These are phyloP conservation scores for Fragum sueziense DNA, from an alignment of 2,888 invertebrate genomes.

Conservation along the genomic window DNA sequence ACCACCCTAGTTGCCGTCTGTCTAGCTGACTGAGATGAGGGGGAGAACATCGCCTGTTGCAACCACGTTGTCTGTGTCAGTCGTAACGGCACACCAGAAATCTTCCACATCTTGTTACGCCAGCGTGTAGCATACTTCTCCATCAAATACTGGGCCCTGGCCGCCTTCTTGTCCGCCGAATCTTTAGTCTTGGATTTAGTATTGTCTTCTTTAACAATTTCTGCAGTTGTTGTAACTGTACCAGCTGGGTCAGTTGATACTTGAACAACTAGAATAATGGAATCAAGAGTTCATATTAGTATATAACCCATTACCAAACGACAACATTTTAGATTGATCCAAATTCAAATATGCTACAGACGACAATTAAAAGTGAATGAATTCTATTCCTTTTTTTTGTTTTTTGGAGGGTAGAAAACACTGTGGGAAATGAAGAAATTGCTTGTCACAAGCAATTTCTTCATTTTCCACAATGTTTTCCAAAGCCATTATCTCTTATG, in stretches of 20 bases:
- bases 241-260: constrained; percentile 1
- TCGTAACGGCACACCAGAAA: constrained; percentile 69
- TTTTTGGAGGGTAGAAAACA: no score
- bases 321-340: no score
- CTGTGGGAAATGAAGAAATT: not conserved
- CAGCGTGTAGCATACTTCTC: constrained; percentile 91
- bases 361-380: no score
- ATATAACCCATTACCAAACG: no score
- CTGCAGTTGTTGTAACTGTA: not conserved
- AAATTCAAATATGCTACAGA: no score
- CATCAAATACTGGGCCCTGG: constrained; percentile 85
- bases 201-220: constrained; percentile 31
- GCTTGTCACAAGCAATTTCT: not conserved
- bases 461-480: no score
- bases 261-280: constrained; percentile 9
- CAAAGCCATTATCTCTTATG: no score
- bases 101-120: constrained; percentile 83
- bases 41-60: constrained; percentile 95
- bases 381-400: no score
- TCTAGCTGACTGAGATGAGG: constrained; percentile 93
- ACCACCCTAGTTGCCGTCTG: constrained; percentile 95
- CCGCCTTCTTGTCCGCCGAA: constrained; percentile 62
- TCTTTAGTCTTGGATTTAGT: constrained; percentile 32
- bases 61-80: constrained; percentile 89
- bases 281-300: no score